Conservation (phyloP, 2,888 invertebrate genomes). For the Magallana nippona region DNA sequence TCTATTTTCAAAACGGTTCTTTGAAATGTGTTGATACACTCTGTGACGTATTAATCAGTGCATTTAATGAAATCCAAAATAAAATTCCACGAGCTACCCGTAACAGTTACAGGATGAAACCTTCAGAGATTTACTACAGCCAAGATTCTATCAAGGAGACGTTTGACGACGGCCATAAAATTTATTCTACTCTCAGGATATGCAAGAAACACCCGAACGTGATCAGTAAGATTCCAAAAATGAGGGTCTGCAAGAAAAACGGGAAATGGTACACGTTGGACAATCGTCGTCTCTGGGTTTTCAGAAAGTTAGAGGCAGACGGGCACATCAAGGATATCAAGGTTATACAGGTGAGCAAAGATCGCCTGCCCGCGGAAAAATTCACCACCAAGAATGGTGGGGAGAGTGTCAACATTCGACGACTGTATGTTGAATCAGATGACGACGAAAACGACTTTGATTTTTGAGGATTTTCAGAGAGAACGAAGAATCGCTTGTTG, state of each 20-base stretch:
- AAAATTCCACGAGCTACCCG: too few species aligned
- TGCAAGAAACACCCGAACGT: constrained; percentile 17
- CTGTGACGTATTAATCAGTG: neutral
- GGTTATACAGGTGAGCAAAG: neutral
- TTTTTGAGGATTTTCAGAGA: too few species aligned
- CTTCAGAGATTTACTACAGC: constrained; percentile 39
- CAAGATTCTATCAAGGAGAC: constrained; percentile 43
- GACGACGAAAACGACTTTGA: neutral
- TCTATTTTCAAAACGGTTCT: too few species aligned
- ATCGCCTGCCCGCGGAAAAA: neutral
- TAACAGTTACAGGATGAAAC: constrained; percentile 16
- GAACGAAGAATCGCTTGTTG: too few species aligned
- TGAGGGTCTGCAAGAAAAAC: constrained; percentile 34
- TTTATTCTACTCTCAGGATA: constrained; percentile 1
- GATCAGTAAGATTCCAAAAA: constrained; percentile 25
- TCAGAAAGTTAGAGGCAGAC: constrained; percentile 24
- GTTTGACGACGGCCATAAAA: constrained; percentile 26
- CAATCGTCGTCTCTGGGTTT: constrained; percentile 44
- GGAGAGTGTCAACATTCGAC: neutral
- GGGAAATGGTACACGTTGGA: constrained; percentile 40
- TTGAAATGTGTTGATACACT: neutral
- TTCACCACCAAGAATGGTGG: constrained; percentile 5
- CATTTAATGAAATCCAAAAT: neutral
- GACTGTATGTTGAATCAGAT: neutral
- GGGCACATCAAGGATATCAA: constrained; percentile 31